Conservation (phyloP, 2,888 invertebrate species). For the Plagodis dolabraria region DNA sequence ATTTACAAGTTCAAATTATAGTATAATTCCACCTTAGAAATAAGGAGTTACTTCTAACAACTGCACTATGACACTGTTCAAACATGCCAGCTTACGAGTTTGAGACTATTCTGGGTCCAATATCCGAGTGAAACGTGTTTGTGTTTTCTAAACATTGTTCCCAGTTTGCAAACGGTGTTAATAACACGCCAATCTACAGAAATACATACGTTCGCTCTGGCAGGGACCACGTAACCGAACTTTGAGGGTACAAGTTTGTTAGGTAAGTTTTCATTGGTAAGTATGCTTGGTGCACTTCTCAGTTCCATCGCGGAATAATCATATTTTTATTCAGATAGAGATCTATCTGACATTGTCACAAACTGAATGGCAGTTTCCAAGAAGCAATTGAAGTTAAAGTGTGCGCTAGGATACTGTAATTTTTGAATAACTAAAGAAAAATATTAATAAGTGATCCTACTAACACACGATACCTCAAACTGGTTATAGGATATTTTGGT, state of each 20-base stretch:
- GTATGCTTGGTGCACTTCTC: too few species aligned
- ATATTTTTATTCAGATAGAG: too few species aligned
- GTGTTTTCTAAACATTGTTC: conserved; percentile 40
- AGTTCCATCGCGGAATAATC: too few species aligned
- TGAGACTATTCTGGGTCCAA: conserved; percentile 36
- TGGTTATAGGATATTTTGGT: too few species aligned
- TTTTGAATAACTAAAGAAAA: too few species aligned
- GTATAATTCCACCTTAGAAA: background rate
- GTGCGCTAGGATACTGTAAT: too few species aligned
- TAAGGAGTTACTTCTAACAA: conserved; percentile 1
- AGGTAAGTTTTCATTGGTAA: too few species aligned
- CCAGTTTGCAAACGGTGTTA: conserved; percentile 31
- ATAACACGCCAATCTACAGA: conserved; percentile 24
- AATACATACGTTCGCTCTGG: background rate
- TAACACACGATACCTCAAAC: too few species aligned
- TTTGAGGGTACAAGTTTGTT: background rate
- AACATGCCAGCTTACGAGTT: conserved; percentile 23
- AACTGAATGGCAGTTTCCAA: too few species aligned
- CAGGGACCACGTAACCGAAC: conserved; percentile 2
- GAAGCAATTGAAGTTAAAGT: too few species aligned
- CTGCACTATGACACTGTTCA: conserved; percentile 5
- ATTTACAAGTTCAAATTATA: conserved; percentile 6
- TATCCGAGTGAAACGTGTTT: conserved; percentile 39
- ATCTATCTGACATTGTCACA: too few species aligned
- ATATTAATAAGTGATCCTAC: too few species aligned